Conservation (phyloP, 2,797 vertebrate species). For the Menidia menidia region DNA sequence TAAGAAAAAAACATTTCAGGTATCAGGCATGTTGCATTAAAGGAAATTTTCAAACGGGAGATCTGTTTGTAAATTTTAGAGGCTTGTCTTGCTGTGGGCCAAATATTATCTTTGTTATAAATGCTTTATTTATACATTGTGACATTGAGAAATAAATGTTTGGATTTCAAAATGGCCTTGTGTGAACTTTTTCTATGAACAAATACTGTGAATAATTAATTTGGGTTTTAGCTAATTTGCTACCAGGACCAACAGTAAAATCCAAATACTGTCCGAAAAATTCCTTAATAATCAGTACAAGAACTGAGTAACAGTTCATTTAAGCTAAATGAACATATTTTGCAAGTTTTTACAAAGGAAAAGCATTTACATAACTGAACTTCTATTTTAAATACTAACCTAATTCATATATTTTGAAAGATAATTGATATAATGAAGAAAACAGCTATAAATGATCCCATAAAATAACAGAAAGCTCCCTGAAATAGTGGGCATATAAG, state of each 20-base stretch:
- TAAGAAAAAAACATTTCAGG: conserved; percentile 34
- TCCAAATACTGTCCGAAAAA: too few species aligned
- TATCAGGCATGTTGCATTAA: conserved; percentile 27
- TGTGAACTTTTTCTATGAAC: background rate
- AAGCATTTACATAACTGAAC: background rate
- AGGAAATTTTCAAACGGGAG: conserved; percentile 15
- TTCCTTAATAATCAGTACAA: background rate
- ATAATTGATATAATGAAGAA: too few species aligned
- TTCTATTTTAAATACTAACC: too few species aligned
- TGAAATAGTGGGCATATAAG: too few species aligned
- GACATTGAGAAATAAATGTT: conserved; percentile 59
- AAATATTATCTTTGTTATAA: conserved; percentile 57
- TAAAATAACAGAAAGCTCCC: too few species aligned
- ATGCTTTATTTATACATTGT: conserved; percentile 64
- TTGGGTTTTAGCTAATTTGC: background rate
- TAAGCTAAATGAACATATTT: background rate
- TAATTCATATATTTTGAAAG: too few species aligned
- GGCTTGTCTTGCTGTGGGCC: conserved; percentile 54
- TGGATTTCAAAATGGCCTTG: conserved; percentile 30
- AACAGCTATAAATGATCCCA: too few species aligned
- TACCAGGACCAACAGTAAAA: background rate
- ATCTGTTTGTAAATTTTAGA: conserved; percentile 40
- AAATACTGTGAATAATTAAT: background rate
- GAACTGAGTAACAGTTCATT: background rate
- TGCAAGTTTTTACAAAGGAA: background rate